Evolutionary conservation across 2,888 invertebrate species (phyloP).

Genomic region (Cerastis leucographa): DNA sequence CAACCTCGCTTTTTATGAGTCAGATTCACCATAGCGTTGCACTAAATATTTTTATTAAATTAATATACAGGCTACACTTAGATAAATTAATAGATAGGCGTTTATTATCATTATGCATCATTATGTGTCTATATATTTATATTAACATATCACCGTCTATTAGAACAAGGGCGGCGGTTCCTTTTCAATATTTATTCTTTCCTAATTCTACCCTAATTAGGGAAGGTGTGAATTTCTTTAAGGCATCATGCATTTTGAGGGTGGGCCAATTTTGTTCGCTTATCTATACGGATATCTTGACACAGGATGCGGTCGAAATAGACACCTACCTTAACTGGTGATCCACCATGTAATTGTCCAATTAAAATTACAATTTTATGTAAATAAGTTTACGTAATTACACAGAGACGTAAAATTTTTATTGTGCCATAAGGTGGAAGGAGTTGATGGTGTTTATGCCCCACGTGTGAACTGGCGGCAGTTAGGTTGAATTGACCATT

Average conservation of each 20-base stretch:
- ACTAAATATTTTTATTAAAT: slow-evolving; percentile 34
- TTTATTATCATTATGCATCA: slow-evolving; percentile 77
- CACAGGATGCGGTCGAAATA: slow-evolving; percentile 84
- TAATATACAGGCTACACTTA: slow-evolving; percentile 26
- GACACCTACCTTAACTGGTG: slow-evolving; percentile 77
- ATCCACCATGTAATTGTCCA: slow-evolving; percentile 88
- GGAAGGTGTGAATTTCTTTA: slow-evolving; percentile 89
- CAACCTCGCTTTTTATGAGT: background rate
- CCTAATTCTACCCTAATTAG: slow-evolving; percentile 87
- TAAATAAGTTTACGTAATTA: slow-evolving; percentile 79
- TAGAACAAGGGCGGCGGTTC: slow-evolving; percentile 75
- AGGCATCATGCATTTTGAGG: slow-evolving; percentile 83
- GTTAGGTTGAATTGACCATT: slow-evolving; percentile 37
- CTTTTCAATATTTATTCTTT: slow-evolving; percentile 85
- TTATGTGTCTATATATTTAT: slow-evolving; percentile 82
- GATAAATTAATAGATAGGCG: slow-evolving; percentile 69
- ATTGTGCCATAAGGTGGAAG: slow-evolving; percentile 57
- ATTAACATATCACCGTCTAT: slow-evolving; percentile 72
- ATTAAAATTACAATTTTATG: slow-evolving; percentile 88
- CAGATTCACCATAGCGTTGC: slow-evolving; percentile 11
- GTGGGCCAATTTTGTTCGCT: slow-evolving; percentile 81
- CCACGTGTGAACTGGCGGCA: slow-evolving; percentile 19
- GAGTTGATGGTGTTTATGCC: slow-evolving; percentile 58
- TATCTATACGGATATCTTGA: slow-evolving; percentile 84
- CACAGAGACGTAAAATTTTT: slow-evolving; percentile 60